Base-by-base conservation (phyloP, 2,888 invertebrate genomes). In the Tupiocoris notatus region DNA sequence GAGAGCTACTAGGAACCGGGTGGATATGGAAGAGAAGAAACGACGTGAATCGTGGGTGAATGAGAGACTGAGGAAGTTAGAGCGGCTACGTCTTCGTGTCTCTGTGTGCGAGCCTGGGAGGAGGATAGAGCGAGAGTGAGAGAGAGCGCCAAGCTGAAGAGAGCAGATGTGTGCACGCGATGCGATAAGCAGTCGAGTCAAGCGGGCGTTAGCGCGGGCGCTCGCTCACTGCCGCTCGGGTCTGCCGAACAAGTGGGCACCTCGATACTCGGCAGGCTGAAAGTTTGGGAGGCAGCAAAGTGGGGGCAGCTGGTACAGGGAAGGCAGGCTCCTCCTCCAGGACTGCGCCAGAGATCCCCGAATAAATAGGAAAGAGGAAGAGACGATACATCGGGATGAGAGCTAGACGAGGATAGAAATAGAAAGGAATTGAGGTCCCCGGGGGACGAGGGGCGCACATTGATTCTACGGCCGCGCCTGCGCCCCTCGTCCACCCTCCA, bases 391-490 rank as follows among this genome's bases (percentile, higher is more conserved):
- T 65, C 25, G 65, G 39, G 21, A 12, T n/a, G 23, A 16, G n/a
- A n/a, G 23, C 39, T 39, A 39, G 39, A 39, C 39, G 6, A 12
- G 39, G 39, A 39, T 12, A 12, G 39, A 12, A 39, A 39, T 39
- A 39, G 39, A 12, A 39, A 12, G 39, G 39, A 3, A 39, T 12
- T 3, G 39, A 12, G 6, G 39, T 3, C 39, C 3, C 39, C 6
- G 21, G 54, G 68, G 39, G 39, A 12, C 6, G 39, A 39, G 39
- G 39, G 39, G 39, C 39, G 76, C 61, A 62, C 67, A 76, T 67
- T 68, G 76, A 70, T 70, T 70, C 67, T 73, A 61, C 76, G 21
- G 62, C 64, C 64, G 75, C 68, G 77, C 75, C 54, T 75, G 78
- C 78, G 77, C 77, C 25, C 25, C 59, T 18, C 59, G 25, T 20